phyloP scores from a whole-genome alignment of 2,888 invertebrate genomes.

The Epinotia nisella region DNA sequence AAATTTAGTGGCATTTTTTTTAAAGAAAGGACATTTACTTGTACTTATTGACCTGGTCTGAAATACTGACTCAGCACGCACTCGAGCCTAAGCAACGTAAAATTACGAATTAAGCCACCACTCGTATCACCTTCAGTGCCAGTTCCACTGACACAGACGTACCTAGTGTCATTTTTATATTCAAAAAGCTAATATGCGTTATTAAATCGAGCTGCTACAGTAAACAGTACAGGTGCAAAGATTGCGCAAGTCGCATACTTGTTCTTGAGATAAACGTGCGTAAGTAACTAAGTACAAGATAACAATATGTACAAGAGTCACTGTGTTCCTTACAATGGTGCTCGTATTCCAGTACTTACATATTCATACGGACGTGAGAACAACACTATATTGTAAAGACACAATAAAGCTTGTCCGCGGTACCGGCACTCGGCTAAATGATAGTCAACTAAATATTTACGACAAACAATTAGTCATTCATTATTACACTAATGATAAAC shows the following conservation, averaged over 20 bases:
- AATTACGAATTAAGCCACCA: not conserved
- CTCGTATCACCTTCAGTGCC: not conserved
- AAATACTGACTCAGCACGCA: too few relatives aligned
- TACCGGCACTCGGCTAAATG: slow-evolving; percentile 37
- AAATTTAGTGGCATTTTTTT: too few relatives aligned
- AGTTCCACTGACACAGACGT: not conserved
- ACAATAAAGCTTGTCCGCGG: slow-evolving; percentile 44
- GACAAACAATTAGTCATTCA: slow-evolving; percentile 48
- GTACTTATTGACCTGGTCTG: too few relatives aligned
- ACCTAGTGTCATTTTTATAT: not conserved
- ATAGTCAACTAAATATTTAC: slow-evolving; percentile 46
- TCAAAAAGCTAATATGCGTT: not conserved
- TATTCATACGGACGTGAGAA: slow-evolving; percentile 68
- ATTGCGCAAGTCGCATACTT: slow-evolving; percentile 22
- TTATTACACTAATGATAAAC: slow-evolving; percentile 43
- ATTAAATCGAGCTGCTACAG: not conserved
- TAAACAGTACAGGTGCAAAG: slow-evolving; percentile 7
- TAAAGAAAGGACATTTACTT: too few relatives aligned
- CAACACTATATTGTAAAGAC: slow-evolving; percentile 62
- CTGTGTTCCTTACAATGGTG: slow-evolving; percentile 50
- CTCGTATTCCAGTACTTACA: slow-evolving; percentile 61
- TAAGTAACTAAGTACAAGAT: slow-evolving; percentile 33
- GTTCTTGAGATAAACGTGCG: slow-evolving; percentile 29
- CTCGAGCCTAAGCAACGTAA: too few relatives aligned
- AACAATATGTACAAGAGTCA: slow-evolving; percentile 30